phyloP scores from a whole-genome alignment of 2,113 vertebrate genomes.

The Chionodraco myersi region DNA sequence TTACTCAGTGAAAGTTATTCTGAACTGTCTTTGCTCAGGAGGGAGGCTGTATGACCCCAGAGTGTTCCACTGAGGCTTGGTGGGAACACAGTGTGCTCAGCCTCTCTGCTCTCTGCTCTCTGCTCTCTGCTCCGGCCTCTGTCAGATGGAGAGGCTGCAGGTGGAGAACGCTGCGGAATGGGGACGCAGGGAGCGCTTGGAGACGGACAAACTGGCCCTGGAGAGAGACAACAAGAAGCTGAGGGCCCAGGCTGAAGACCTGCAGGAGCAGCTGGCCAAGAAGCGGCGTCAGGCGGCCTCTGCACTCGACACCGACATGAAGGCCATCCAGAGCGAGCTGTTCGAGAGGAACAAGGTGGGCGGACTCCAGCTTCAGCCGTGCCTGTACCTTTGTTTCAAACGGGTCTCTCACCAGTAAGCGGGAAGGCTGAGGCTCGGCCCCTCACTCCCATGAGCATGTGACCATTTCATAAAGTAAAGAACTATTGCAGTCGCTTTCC shows the following conservation, averaged over 20 bases:
- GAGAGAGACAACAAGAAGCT: slow-evolving; percentile 98
- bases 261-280: slow-evolving; percentile 93
- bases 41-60: no score
- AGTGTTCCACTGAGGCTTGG: no score
- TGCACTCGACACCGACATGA: slow-evolving; percentile 92
- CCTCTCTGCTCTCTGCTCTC: no score
- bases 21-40: no score
- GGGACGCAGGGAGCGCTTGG: slow-evolving; percentile 94
- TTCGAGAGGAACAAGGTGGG: slow-evolving; percentile 97
- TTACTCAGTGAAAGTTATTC: no score
- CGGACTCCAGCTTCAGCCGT: neutral
- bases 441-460: no score
- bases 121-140: neutral
- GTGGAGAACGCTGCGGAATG: slow-evolving; percentile 95
- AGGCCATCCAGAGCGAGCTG: slow-evolving; percentile 92
- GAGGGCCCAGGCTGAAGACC: slow-evolving; percentile 91
- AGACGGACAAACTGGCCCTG: slow-evolving; percentile 95
- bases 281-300: slow-evolving; percentile 92
- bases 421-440: no score
- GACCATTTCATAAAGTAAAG: no score
- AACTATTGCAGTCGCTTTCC: no score
- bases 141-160: slow-evolving; percentile 96
- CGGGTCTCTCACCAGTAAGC: no score
- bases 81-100: no score
- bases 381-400: no score